These are phyloP conservation scores for Cryptus viduatorius DNA, from an alignment of 2,888 invertebrate genomes.

Conservation along the genomic window DNA sequence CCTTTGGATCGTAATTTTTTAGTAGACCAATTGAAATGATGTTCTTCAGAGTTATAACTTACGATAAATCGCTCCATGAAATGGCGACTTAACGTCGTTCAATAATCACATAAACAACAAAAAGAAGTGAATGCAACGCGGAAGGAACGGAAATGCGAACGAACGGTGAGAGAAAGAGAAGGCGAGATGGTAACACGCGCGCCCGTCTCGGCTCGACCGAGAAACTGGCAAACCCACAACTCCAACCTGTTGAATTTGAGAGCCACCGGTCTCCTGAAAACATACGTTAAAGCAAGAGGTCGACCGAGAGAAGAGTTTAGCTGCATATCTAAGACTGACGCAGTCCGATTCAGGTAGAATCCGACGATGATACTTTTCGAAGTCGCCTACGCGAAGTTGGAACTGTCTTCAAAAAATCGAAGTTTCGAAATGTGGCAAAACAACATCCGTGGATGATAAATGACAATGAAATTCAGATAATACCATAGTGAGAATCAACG, in stretches of 20 bases:
- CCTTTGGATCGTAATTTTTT: too few relatives aligned
- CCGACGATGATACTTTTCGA: neutral
- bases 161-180: conserved; percentile 52
- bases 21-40: too few relatives aligned
- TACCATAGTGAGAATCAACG: neutral
- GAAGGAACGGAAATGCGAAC: neutral
- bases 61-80: neutral
- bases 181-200: conserved; percentile 50
- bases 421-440: too few relatives aligned
- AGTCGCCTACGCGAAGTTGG: neutral
- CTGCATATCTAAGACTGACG: conserved; percentile 16
- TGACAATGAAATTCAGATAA: neutral
- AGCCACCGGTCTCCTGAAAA: conserved; percentile 44
- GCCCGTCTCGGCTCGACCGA: conserved; percentile 41
- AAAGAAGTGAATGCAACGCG: neutral
- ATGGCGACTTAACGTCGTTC: neutral
- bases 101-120: conserved; percentile 30
- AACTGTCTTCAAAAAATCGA: too few relatives aligned
- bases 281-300: conserved; percentile 43
- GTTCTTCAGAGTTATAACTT: neutral
- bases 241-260: conserved; percentile 68
- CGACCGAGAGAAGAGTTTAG: conserved; percentile 36
- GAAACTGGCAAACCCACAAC: conserved; percentile 31
- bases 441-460: neutral
- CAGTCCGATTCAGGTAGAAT: neutral